Evolutionary conservation across 1,140 invertebrate genomes (phyloP), one percentile per base, ranked within the genome.

Genomic region (Dryas iulia): DNA sequence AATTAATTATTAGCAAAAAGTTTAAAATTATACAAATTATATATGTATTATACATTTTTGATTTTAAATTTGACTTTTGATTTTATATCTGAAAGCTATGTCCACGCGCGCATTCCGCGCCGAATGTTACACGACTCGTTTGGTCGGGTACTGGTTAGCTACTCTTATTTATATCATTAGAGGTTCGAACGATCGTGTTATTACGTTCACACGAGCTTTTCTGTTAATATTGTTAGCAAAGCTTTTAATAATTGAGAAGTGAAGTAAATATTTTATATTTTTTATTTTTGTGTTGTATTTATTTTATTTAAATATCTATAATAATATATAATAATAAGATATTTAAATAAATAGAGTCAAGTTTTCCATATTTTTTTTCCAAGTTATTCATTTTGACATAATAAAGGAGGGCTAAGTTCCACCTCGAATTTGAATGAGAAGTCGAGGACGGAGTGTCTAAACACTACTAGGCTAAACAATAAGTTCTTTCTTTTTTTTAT

Each of bases 1-100:
- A 66, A 62, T 62, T 25, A 70, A 64, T 8, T 21, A 21, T 18
- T 18, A 77, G 30, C n/a, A 74, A 72, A 26, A 77, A 72, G 69
- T 63, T 57, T 12, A 23, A 77, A 61, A 47, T 21, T 47, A 47
- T 18, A 47, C 7, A 3, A 10, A 7, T 0, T 47, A 18, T 47
- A 47, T 47, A 18, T 0, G 21, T 18, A 18, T 10, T 47, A 47
- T 21, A 18, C 18, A 47, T 47, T 47, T 21, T 47, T 18, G 1
- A 14, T 21, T 3, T 8, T 21, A 21, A 47, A 39, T 18, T 7
- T 8, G 0, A n/a, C 5, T 0, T 12, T 39, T 2, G 8, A 47
- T 47, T 47, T 39, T 21, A 35, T 10, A 18, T 47, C 12, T 47
- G 3, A 11, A 47, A 21, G 39, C 1, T 14, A 6, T 3, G 0